A percentile compares a stretch with the other conserved stretches of the same genome.
Evolutionary conservation across 2,797 vertebrate genomes (phyloP).

Genomic region (Danio kyathit): DNA sequence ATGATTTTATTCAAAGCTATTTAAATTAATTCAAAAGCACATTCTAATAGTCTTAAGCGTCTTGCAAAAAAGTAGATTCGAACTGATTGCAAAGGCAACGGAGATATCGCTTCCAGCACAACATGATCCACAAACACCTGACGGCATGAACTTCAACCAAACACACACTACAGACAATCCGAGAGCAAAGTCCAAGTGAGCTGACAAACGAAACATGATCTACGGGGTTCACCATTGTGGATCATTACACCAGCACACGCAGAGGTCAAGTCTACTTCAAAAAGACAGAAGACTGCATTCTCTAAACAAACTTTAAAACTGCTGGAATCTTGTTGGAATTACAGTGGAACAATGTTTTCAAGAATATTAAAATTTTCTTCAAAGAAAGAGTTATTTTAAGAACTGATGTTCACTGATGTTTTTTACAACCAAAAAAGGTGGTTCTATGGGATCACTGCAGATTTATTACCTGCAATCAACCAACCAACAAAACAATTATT

Average conservation of each 20-base stretch:
- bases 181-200: not conserved
- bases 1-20: too few species aligned
- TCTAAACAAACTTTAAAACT: too few species aligned
- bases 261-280: too few species aligned
- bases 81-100: not conserved
- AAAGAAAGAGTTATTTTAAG: not conserved
- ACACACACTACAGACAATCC: not conserved
- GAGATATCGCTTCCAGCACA: not conserved
- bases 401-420: not conserved
- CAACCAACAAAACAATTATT: too few species aligned
- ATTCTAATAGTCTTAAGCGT: not conserved
- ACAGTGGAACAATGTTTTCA: not conserved
- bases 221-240: too few species aligned
- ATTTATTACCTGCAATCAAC: too few species aligned
- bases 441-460: not conserved
- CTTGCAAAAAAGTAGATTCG: not conserved
- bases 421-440: not conserved
- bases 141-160: slow-evolving; percentile 18
- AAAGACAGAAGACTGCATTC: too few species aligned
- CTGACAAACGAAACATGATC: not conserved
- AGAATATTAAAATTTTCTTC: not conserved
- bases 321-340: too few species aligned
- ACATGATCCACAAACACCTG: not conserved
- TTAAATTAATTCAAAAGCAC: not conserved
- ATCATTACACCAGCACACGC: too few species aligned